phyloP scores from a whole-genome alignment of 2,888 invertebrate species.

The Poecilobothrus nobilitatus region DNA sequence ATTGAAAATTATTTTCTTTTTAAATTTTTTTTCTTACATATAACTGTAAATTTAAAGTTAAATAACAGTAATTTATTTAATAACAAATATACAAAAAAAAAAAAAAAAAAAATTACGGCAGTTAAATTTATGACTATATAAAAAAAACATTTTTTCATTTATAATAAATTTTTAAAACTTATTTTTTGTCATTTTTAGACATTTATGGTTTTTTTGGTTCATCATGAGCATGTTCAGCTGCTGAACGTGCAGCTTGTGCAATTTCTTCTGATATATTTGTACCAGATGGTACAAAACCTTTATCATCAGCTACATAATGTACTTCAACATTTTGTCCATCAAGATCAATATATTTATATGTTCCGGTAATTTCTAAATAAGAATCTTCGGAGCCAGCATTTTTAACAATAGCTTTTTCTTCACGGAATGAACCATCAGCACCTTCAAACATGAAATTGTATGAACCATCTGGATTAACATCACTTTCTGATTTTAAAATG shows the following conservation, averaged over 20 bases:
- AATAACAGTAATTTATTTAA: no score
- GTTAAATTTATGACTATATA: neutral
- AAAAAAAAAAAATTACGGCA: neutral
- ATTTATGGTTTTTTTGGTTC: neutral
- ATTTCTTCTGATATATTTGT: constrained; percentile 35
- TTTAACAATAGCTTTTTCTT: constrained; percentile 30
- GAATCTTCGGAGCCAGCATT: constrained; percentile 30
- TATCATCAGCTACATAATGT: constrained; percentile 39
- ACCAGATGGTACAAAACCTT: constrained; percentile 40
- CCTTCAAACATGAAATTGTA: constrained; percentile 30
- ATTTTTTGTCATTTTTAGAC: neutral
- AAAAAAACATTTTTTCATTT: neutral
- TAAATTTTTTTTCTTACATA: no score
- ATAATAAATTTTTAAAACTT: neutral
- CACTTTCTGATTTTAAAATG: constrained; percentile 33
- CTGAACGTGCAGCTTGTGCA: constrained; percentile 34
- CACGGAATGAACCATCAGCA: constrained; percentile 33
- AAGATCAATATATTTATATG: constrained; percentile 36
- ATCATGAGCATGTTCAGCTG: constrained; percentile 20
- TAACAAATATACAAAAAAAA: no score
- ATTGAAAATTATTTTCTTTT: no score
- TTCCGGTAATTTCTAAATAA: constrained; percentile 32
- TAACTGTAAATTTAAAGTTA: no score
- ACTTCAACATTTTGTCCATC: constrained; percentile 37
- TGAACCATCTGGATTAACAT: constrained; percentile 32